Evolutionary conservation across 2,888 invertebrate species (phyloP).

Genomic region (Nomada ruficornis): DNA sequence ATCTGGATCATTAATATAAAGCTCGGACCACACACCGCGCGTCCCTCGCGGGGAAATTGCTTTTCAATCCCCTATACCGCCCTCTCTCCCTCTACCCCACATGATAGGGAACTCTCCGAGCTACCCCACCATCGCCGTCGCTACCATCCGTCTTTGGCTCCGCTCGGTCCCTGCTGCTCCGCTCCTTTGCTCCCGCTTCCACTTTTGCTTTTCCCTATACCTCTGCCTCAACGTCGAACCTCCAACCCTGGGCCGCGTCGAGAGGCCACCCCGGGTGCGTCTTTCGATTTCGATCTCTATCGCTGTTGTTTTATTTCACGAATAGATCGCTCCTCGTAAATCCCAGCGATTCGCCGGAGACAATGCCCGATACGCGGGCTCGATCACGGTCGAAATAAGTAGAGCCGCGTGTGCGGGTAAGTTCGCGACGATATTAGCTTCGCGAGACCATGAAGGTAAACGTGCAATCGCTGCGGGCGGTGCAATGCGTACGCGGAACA

Average conservation of each 20-base stretch:
- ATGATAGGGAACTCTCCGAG: constrained; percentile 56
- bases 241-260: background rate
- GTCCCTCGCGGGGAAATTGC: constrained; percentile 83
- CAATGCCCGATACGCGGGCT: background rate
- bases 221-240: constrained; percentile 9
- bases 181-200: constrained; percentile 20
- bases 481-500: background rate
- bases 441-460: no score
- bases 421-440: background rate
- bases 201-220: constrained; percentile 30
- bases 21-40: constrained; percentile 80
- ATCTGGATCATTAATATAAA: constrained; percentile 85
- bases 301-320: constrained; percentile 41
- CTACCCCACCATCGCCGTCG: constrained; percentile 53
- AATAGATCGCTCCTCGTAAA: constrained; percentile 31
- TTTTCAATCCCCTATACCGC: constrained; percentile 84
- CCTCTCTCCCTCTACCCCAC: constrained; percentile 61
- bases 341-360: background rate
- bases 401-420: background rate
- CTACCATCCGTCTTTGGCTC: constrained; percentile 66
- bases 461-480: no score
- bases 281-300: constrained; percentile 46
- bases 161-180: constrained; percentile 48
- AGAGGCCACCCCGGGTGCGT: constrained; percentile 25
- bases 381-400: background rate